phyloP scores from a whole-genome alignment of 2,113 vertebrate species.

The Planiliza haematocheilus region DNA sequence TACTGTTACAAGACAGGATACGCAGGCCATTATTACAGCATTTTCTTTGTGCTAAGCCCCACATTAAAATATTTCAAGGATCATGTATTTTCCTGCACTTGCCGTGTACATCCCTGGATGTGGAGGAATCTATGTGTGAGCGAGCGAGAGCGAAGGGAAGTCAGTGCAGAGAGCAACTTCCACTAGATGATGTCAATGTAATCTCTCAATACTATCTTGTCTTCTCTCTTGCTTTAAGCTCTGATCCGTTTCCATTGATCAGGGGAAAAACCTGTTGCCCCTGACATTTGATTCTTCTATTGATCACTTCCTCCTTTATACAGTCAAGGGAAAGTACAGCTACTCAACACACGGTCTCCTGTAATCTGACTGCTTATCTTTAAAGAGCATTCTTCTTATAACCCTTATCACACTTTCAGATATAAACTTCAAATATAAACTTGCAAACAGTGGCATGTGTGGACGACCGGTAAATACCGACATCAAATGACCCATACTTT shows the following conservation, averaged over 20 bases:
- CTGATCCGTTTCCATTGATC: conserved; percentile 85
- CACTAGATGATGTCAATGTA: conserved; percentile 79
- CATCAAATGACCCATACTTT: background rate
- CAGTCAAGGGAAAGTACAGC: conserved; percentile 79
- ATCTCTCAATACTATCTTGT: conserved; percentile 84
- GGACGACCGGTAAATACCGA: background rate
- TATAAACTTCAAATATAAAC: no score
- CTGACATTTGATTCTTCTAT: conserved; percentile 85
- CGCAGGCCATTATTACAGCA: background rate
- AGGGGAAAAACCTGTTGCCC: conserved; percentile 83
- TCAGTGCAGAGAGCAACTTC: conserved; percentile 54
- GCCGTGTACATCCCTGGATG: background rate
- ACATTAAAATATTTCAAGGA: background rate
- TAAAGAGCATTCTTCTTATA: conserved; percentile 30
- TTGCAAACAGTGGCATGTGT: background rate
- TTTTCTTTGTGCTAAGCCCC: conserved; percentile 3
- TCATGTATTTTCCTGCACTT: background rate
- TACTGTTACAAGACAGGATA: background rate
- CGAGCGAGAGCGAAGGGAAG: conserved; percentile 46
- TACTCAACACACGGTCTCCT: conserved; percentile 66
- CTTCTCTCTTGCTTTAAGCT: conserved; percentile 78
- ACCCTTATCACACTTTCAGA: background rate
- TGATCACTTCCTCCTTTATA: conserved; percentile 86
- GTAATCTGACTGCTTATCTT: conserved; percentile 72
- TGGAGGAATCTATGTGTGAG: conserved; percentile 16